These are phyloP conservation scores for Acipenser ruthenus DNA, from an alignment of 2,797 vertebrate species.

Conservation along the genomic window DNA sequence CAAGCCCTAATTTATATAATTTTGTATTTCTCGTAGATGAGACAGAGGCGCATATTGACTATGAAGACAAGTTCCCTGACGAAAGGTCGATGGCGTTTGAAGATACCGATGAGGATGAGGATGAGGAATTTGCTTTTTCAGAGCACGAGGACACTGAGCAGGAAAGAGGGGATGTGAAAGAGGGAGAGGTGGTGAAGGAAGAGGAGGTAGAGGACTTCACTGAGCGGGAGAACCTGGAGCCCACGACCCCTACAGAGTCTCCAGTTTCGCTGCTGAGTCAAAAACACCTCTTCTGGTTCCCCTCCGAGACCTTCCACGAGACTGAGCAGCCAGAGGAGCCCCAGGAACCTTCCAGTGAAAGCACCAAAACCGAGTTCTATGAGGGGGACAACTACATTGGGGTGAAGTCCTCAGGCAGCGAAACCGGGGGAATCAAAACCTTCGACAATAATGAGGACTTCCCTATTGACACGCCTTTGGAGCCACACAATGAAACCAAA, in stretches of 20 bases:
- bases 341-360: constrained; percentile 29
- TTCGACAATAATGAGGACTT: constrained; percentile 34
- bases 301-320: constrained; percentile 36
- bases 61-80: constrained; percentile 62
- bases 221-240: constrained; percentile 20
- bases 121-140: constrained; percentile 14
- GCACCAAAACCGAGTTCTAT: constrained; percentile 23
- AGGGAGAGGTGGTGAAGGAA: constrained; percentile 9
- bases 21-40: constrained; percentile 45
- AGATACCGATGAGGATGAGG: constrained; percentile 28
- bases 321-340: constrained; percentile 13
- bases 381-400: constrained; percentile 37
- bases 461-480: constrained; percentile 26
- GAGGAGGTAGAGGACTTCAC: constrained; percentile 17
- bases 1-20: too few relatives aligned
- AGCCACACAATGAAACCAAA: constrained; percentile 38
- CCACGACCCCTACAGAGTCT: constrained; percentile 30
- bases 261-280: constrained; percentile 38
- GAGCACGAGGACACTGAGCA: constrained; percentile 25
- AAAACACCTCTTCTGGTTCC: constrained; percentile 50
- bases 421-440: constrained; percentile 26
- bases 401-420: constrained; percentile 19
- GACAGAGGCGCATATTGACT: constrained; percentile 54
- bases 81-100: constrained; percentile 47
- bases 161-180: neutral